Base-by-base conservation (phyloP, 2,797 vertebrate species). In the Pseudotriccus pelzelni region DNA sequence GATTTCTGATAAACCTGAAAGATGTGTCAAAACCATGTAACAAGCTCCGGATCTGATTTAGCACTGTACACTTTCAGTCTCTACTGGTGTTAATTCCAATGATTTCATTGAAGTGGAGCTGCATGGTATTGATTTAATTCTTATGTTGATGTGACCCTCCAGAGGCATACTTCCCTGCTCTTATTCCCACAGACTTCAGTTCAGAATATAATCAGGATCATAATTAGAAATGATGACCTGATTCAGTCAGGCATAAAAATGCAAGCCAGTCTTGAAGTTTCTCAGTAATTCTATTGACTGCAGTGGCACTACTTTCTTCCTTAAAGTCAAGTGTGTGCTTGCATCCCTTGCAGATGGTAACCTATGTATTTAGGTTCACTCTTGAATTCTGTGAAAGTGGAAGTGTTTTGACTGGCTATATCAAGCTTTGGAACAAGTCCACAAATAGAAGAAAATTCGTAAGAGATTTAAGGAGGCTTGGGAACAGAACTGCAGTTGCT, bases 1-100 rank as follows among this genome's bases (percentile, higher is more conserved):
- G 94, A 85, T 97, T 97, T 98, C 96, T 97, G 97, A 97, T 97
- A 96, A 97, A 97, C 96, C 93, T 80, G 94, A 96, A 97, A 96
- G 93, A 97, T 87, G 90, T 96, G 93, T 97, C 96, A 97, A 97
- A 97, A 94, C 78, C 90, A 90, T 84, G 87, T 96, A 97, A 95
- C 56, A 80, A 89, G 52, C 52, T 76, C 36, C 64, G 44, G 41
- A 88, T 92, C 94, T 97, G 96, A 97, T 96, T 95, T 91, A 95
- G 70, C 55, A 44, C 67, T 90, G 49, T 41, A 49, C 36, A 32
- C 70, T 94, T 84, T 68, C 53, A 68, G 59, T 88, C 60, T 88
- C 37, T 74, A 72, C 72, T 89, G 28, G 28, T 87, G 74, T 79
- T 95, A 89, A 93, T 68, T 90, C 49, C 56, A 68, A 60, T 79